Percentiles rank a stretch among this genome's conserved stretches.
Conservation (phyloP, 2,888 invertebrate genomes). For the Pyrrhia umbra region DNA sequence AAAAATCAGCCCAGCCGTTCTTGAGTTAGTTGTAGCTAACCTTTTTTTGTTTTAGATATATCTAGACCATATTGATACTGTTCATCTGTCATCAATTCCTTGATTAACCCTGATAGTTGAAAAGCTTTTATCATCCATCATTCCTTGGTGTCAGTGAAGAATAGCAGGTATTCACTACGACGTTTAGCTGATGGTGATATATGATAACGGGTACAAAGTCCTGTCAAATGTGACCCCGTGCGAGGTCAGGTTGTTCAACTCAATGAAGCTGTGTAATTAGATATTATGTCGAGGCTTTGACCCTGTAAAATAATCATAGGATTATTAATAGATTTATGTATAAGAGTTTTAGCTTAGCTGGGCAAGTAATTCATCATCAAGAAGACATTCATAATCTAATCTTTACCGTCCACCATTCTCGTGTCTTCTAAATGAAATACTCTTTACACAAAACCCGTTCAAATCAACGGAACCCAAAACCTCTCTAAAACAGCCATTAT, state of each 20-base stretch:
- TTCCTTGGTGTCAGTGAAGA: background rate
- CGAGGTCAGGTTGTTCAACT: slow-evolving; percentile 26
- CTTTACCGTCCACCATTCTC: background rate
- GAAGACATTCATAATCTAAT: background rate
- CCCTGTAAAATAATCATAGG: background rate
- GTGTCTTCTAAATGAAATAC: background rate
- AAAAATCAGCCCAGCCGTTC: too few species aligned
- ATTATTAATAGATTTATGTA: background rate
- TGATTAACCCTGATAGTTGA: background rate
- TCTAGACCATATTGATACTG: too few species aligned
- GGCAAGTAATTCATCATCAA: background rate
- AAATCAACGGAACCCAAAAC: slow-evolving; percentile 26
- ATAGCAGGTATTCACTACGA: background rate
- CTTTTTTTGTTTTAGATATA: too few species aligned
- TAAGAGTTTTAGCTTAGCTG: background rate
- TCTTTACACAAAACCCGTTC: background rate
- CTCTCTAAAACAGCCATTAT: slow-evolving; percentile 29
- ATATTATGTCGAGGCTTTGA: background rate
- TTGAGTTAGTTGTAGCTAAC: too few species aligned
- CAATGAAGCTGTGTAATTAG: background rate
- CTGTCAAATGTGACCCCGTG: background rate
- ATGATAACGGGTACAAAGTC: background rate
- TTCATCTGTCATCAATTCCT: background rate
- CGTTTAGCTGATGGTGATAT: background rate
- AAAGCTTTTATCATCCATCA: background rate